phyloP scores from a whole-genome alignment of 2,113 vertebrate species.

The Amazona guildingii region DNA sequence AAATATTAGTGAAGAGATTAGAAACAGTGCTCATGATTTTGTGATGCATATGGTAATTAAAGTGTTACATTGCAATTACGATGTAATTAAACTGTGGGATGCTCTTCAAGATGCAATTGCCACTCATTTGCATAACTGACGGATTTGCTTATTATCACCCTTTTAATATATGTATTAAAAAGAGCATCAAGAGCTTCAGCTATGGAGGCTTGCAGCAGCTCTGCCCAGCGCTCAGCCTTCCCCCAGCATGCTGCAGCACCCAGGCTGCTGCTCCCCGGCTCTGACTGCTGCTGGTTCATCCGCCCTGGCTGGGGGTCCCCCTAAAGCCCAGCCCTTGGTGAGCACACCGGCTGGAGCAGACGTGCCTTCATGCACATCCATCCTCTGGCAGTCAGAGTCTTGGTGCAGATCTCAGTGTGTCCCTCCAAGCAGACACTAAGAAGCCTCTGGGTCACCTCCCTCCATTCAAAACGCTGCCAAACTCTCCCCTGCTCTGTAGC shows the following conservation, averaged over 20 bases:
- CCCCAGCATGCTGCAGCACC: background rate
- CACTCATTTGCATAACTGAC: slow-evolving; percentile 62
- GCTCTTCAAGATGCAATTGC: slow-evolving; percentile 71
- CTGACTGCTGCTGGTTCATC: background rate
- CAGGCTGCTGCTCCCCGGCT: background rate
- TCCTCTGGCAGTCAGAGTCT: background rate
- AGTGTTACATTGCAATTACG: slow-evolving; percentile 71
- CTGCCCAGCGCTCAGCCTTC: background rate
- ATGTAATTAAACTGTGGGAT: slow-evolving; percentile 73
- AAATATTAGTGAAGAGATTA: slow-evolving; percentile 61
- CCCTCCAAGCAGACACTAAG: rapidly evolving
- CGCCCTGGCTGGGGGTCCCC: background rate
- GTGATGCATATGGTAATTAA: slow-evolving; percentile 67
- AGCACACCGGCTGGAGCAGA: background rate
- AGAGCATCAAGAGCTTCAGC: slow-evolving; percentile 16
- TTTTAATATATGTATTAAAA: slow-evolving; percentile 65
- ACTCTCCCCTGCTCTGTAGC: rapidly evolving
- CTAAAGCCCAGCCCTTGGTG: background rate
- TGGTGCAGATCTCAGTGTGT: background rate
- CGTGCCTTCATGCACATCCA: rapidly evolving
- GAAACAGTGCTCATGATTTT: slow-evolving; percentile 63
- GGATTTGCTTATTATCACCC: slow-evolving; percentile 68
- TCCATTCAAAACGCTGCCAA: background rate
- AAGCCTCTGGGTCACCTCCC: background rate
- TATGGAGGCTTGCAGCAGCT: background rate